Percentiles rank a stretch among this genome's conserved stretches.
Conservation (phyloP, 2,888 invertebrate species). For the Metacarcinus magister region DNA sequence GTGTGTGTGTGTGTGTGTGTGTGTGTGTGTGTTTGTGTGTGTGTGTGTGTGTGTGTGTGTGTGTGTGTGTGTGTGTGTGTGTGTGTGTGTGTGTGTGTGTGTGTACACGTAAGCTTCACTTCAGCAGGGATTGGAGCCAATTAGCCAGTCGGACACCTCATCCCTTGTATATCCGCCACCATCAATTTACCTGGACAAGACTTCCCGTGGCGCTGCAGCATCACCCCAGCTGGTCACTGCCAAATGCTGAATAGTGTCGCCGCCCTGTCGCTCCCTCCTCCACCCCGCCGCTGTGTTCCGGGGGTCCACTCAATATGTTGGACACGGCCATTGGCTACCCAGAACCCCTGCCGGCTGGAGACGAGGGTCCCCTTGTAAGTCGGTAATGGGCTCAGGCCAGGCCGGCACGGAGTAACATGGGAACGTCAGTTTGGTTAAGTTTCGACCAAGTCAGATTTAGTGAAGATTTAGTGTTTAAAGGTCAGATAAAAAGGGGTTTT, state of each 20-base stretch:
- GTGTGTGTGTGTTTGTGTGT: background rate
- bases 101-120: background rate
- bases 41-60: slow-evolving; percentile 41
- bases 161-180: slow-evolving; percentile 65
- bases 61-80: slow-evolving; percentile 56
- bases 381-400: slow-evolving; percentile 33
- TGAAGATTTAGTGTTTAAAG: slow-evolving; percentile 29
- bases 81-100: slow-evolving; percentile 58
- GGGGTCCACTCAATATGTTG: slow-evolving; percentile 74
- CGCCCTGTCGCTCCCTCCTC: slow-evolving; percentile 56
- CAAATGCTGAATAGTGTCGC: slow-evolving; percentile 66
- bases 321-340: slow-evolving; percentile 74
- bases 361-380: slow-evolving; percentile 44
- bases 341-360: slow-evolving; percentile 28
- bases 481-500: background rate
- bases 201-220: slow-evolving; percentile 38
- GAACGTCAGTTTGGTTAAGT: slow-evolving; percentile 50
- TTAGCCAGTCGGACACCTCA: slow-evolving; percentile 19
- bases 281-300: slow-evolving; percentile 62
- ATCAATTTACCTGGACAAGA: slow-evolving; percentile 72
- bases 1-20: slow-evolving; percentile 54
- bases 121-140: slow-evolving; percentile 38
- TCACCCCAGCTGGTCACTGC: slow-evolving; percentile 55
- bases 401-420: slow-evolving; percentile 58
- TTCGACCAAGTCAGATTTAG: slow-evolving; percentile 34